Evolutionary conservation across 2,113 vertebrate species (phyloP).

Genomic region (Marmota flaviventris): DNA sequence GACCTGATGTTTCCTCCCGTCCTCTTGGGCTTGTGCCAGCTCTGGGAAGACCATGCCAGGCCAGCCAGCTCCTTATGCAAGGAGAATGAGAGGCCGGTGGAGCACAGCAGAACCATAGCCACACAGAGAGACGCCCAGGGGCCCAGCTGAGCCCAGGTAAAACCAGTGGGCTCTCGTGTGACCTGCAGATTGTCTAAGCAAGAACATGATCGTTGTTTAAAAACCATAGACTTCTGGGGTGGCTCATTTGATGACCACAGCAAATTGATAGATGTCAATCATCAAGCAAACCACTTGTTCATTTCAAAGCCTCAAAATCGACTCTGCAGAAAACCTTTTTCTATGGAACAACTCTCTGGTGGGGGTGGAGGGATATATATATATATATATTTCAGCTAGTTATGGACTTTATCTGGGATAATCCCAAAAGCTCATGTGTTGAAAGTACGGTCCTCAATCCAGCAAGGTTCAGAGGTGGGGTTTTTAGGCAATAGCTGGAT

Average conservation of each 20-base stretch:
- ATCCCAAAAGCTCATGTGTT: too few species aligned
- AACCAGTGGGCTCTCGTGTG: neutral
- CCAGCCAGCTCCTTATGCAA: neutral
- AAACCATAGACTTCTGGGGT: neutral
- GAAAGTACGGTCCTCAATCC: too few species aligned
- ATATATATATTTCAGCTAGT: neutral
- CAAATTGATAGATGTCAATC: neutral
- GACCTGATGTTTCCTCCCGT: neutral
- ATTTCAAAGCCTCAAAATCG: neutral
- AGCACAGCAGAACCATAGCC: accelerated
- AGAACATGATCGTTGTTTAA: neutral
- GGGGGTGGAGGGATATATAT: too few species aligned
- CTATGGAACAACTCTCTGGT: neutral
- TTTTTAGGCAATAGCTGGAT: too few species aligned
- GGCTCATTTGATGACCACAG: neutral
- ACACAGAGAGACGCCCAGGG: neutral
- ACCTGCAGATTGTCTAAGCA: neutral
- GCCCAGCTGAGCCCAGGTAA: neutral
- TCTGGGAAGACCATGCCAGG: accelerated
- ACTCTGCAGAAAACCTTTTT: neutral
- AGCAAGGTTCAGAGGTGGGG: too few species aligned
- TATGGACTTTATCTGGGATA: too few species aligned
- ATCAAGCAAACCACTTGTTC: neutral
- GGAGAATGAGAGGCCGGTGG: accelerated
- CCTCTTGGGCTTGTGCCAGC: neutral